Evolutionary conservation across 2,113 vertebrate genomes (phyloP).

Genomic region (Peromyscus polionotus): DNA sequence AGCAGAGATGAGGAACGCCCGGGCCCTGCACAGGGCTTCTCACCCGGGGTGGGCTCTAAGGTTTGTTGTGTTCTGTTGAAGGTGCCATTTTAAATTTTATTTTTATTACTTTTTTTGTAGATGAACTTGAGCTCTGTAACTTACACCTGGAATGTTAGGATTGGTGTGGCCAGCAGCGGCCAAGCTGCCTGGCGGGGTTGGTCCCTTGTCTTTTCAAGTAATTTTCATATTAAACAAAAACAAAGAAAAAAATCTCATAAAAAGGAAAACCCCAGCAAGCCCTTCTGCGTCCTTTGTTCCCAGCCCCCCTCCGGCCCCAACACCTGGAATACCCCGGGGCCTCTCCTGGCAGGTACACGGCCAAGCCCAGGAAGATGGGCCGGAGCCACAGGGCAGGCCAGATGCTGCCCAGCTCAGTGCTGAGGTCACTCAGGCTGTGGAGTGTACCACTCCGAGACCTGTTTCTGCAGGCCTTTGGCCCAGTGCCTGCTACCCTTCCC

Average conservation of each 20-base stretch:
- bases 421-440: neutral
- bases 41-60: conserved; percentile 80
- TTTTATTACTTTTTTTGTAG: conserved; percentile 91
- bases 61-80: conserved; percentile 87
- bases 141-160: conserved; percentile 86
- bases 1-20: conserved; percentile 82
- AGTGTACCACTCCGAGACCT: neutral
- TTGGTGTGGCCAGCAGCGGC: conserved; percentile 80
- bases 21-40: conserved; percentile 78
- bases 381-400: too few relatives aligned
- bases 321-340: neutral
- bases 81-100: conserved; percentile 91
- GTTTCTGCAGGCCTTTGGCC: neutral
- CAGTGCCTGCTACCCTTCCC: fast-evolving
- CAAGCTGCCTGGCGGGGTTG: conserved; percentile 84
- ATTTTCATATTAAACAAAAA: conserved; percentile 85
- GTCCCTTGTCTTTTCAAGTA: conserved; percentile 87
- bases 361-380: neutral
- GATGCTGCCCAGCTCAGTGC: neutral
- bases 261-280: conserved; percentile 54
- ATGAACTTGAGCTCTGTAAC: conserved; percentile 87
- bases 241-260: conserved; percentile 76
- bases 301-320: fast-evolving
- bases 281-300: neutral
- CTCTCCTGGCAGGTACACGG: neutral